Evolutionary conservation across 2,113 vertebrate species (phyloP).

Genomic region (Seriola rivoliana): DNA sequence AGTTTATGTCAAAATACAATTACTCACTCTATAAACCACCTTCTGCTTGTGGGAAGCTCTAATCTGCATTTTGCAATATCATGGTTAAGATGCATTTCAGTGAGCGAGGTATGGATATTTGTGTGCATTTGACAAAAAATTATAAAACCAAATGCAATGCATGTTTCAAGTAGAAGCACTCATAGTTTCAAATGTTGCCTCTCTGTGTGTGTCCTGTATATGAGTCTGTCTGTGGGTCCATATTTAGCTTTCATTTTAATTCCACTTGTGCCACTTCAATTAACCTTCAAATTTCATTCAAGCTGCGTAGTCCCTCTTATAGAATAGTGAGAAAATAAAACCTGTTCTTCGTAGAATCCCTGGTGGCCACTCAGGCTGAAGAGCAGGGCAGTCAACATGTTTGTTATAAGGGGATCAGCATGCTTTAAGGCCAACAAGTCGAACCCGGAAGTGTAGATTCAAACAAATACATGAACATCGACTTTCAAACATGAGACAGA

Average conservation of each 20-base stretch:
- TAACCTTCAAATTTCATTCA: constrained; percentile 17
- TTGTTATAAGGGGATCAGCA: constrained; percentile 5
- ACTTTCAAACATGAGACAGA: neutral
- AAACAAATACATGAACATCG: neutral
- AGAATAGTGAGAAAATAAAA: neutral
- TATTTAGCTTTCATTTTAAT: constrained; percentile 15
- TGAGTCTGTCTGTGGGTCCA: neutral
- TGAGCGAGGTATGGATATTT: constrained; percentile 10
- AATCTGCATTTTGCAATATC: constrained; percentile 46
- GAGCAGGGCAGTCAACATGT: neutral
- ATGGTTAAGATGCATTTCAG: constrained; percentile 27
- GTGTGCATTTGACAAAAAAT: constrained; percentile 19
- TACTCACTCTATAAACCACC: constrained; percentile 42
- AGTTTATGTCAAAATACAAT: constrained; percentile 64
- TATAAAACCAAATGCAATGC: neutral
- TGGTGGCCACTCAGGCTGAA: neutral
- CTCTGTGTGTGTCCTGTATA: neutral
- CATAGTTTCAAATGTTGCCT: neutral
- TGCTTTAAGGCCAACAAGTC: constrained; percentile 8
- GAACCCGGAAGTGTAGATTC: neutral
- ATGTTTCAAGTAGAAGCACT: neutral
- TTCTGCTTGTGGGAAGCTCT: constrained; percentile 17
- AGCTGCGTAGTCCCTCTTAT: neutral
- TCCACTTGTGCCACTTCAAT: constrained; percentile 23
- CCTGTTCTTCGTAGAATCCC: neutral